A percentile compares a stretch with the other conserved stretches of the same genome.
phyloP scores from a whole-genome alignment of 2,888 invertebrate species.

The Hecatera dysodea region DNA sequence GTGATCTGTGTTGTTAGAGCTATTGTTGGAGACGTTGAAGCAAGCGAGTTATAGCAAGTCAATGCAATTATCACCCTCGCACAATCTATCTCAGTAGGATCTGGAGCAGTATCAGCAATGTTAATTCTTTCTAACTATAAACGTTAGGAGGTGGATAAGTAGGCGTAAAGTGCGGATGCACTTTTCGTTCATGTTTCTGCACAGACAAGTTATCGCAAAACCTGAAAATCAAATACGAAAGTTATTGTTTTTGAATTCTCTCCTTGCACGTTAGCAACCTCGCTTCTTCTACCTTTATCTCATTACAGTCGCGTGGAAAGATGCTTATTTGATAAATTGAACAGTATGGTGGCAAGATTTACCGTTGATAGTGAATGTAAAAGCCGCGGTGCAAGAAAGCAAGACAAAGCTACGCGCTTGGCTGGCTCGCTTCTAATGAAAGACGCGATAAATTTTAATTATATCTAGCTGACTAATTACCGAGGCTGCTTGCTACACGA shows the following conservation, averaged over 20 bases:
- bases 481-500: constrained; percentile 62
- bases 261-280: constrained; percentile 24
- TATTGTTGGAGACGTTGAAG: background rate
- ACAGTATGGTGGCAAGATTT: constrained; percentile 78
- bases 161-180: background rate
- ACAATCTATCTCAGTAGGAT: constrained; percentile 7
- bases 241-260: constrained; percentile 22
- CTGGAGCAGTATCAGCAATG: background rate
- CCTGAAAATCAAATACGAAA: background rate
- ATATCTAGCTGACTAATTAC: constrained; percentile 80
- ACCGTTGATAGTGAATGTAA: constrained; percentile 80
- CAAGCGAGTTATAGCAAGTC: constrained; percentile 13
- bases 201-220: constrained; percentile 6
- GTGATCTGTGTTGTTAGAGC: constrained; percentile 20
- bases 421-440: constrained; percentile 81
- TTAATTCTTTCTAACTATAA: background rate
- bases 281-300: constrained; percentile 49
- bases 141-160: background rate
- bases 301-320: constrained; percentile 64
- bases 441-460: constrained; percentile 86
- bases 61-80: constrained; percentile 13
- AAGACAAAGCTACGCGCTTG: constrained; percentile 77
- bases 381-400: constrained; percentile 80
- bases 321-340: constrained; percentile 73
- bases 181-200: background rate